Evolutionary conservation across 2,888 invertebrate genomes (phyloP), one percentile per base, ranked within the genome.

Genomic region (Siphonodentalium dalli): DNA sequence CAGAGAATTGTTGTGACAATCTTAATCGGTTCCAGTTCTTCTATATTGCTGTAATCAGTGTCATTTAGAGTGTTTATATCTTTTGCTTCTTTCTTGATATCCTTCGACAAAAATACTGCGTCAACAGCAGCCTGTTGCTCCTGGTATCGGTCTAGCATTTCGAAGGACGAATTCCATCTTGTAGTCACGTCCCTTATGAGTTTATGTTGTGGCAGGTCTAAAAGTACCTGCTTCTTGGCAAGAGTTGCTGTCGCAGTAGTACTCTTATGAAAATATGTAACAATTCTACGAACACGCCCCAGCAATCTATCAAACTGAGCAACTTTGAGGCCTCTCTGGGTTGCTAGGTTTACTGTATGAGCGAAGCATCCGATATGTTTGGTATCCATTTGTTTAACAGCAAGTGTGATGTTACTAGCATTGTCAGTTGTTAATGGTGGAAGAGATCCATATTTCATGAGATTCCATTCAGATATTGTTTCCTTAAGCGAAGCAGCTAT

Each of bases 1-100:
- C 43, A 43, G 31, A 43, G 28, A 18, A 43, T 29, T 20, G 20
- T 43, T 7, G 43, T 43, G 28, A 43, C 43, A 15, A 21, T 43
- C 15, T 43, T 29, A 20, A 43, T 20, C 2, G 43, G 28, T 29
- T 43, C 43, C 27, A 43, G 26, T 11, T 43, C 2, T 29, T 43
- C 43, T 24, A 33, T 33, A 13, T 43, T 20, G 11, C 20, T 15
- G 11, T 31, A 31, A 13, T 43, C 43, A 27, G 28, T 33, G 20
- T 28, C 20, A 3, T 29, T 31, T 13, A 43, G 3, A 6, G 28
- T 43, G 29, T 31, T 33, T n/a, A 28, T 21, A 28, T 43, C 43
- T 18, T 28, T 26, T 13, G 31, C 26, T 18, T 43, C 31, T 26
- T 40, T 43, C 31, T n/a, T 43, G 3, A 43, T 26, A 33, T 43